phyloP scores from a whole-genome alignment of 2,888 invertebrate genomes.

The Hoplodrina ambigua region DNA sequence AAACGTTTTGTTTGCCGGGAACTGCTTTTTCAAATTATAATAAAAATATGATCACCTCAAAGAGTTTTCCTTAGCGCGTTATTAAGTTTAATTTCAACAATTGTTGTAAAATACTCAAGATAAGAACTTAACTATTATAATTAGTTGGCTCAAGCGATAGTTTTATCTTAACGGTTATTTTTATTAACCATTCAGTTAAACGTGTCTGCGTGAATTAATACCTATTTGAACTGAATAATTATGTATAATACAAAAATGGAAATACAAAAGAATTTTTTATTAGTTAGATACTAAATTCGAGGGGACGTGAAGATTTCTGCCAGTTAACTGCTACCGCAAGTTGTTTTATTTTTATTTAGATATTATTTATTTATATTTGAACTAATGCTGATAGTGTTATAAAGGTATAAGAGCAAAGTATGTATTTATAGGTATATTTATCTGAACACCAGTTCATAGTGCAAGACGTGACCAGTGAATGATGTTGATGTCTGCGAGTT shows the following conservation, averaged over 20 bases:
- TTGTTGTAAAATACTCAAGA: constrained; percentile 21
- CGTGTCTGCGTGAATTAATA: constrained; percentile 8
- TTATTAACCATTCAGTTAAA: constrained; percentile 29
- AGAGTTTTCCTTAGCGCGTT: background rate
- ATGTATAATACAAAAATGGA: constrained; percentile 21
- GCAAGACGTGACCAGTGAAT: background rate
- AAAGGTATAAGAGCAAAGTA: too few relatives aligned
- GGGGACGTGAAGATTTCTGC: too few relatives aligned
- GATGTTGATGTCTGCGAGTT: background rate
- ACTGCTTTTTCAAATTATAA: background rate
- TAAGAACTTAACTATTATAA: constrained; percentile 1
- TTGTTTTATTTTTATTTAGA: too few relatives aligned
- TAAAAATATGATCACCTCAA: background rate
- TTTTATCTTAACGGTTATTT: constrained; percentile 35
- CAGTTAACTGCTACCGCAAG: too few relatives aligned
- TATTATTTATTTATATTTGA: too few relatives aligned
- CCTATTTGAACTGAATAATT: constrained; percentile 14
- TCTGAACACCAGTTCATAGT: background rate
- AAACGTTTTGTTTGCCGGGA: background rate
- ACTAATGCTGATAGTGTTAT: too few relatives aligned
- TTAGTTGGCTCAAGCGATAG: constrained; percentile 9
- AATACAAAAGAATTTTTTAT: constrained; percentile 26
- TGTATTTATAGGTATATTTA: too few relatives aligned
- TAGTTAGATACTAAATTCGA: background rate
- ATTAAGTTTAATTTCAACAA: constrained; percentile 14